These are phyloP conservation scores for Hippolais icterina DNA, from an alignment of 2,113 vertebrate species.

Conservation along the genomic window DNA sequence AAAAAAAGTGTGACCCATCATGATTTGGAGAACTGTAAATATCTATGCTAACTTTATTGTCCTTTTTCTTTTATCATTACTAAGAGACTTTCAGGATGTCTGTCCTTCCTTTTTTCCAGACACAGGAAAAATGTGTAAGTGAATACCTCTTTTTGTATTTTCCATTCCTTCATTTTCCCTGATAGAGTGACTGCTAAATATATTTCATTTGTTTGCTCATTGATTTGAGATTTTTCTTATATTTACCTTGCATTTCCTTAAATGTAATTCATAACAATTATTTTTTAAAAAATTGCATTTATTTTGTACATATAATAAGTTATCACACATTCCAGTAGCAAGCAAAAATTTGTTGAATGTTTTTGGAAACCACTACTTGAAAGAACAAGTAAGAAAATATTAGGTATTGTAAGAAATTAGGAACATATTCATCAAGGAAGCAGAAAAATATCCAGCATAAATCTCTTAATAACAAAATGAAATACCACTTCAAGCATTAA, in stretches of 20 bases:
- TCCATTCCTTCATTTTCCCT: background rate
- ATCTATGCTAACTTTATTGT: background rate
- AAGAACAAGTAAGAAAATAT: background rate
- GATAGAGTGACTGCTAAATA: background rate
- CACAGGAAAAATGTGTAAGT: background rate
- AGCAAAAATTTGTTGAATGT: background rate
- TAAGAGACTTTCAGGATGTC: background rate
- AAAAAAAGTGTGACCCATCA: background rate
- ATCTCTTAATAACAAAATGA: background rate
- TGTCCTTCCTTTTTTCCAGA: background rate
- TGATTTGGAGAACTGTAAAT: background rate
- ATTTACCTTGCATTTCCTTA: background rate
- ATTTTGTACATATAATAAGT: background rate
- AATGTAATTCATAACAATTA: background rate
- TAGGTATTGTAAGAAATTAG: background rate
- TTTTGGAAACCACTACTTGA: background rate
- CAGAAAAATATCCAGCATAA: background rate
- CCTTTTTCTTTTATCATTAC: background rate
- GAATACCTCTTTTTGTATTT: background rate
- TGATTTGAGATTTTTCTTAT: background rate
- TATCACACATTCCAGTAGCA: background rate
- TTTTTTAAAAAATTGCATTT: fast-evolving
- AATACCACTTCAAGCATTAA: background rate
- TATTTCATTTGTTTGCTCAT: background rate
- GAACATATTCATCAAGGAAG: background rate